These are phyloP conservation scores for Neolamprologus toae DNA, from an alignment of 2,113 vertebrate genomes.

Conservation along the genomic window DNA sequence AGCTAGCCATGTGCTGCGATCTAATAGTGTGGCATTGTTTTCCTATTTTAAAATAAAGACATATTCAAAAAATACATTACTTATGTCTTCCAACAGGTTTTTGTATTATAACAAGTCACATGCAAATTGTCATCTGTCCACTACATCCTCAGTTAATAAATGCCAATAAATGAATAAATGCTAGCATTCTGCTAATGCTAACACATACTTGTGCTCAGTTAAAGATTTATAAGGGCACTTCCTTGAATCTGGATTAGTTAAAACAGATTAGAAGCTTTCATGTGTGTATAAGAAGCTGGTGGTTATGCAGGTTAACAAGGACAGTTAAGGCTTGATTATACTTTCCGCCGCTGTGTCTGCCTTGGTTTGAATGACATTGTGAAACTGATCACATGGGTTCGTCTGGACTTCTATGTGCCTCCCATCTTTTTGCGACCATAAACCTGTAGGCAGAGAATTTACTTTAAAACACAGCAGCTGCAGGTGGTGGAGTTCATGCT, in stretches of 20 bases:
- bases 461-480: neutral
- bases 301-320: neutral
- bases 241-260: neutral
- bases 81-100: neutral
- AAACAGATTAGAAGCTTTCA: neutral
- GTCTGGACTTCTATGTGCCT: neutral
- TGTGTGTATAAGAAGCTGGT: neutral
- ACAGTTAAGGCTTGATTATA: neutral
- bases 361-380: too few species aligned
- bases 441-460: neutral
- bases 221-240: neutral
- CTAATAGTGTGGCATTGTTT: neutral
- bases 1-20: accelerated
- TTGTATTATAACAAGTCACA: neutral
- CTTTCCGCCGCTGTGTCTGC: neutral
- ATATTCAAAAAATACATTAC: neutral
- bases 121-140: neutral
- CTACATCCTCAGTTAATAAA: neutral
- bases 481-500: neutral
- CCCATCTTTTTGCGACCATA: neutral
- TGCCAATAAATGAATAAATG: neutral
- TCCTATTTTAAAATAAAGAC: accelerated
- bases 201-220: neutral
- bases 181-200: neutral
- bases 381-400: too few species aligned